These are phyloP conservation scores for Carposina sasakii DNA, from an alignment of 1,140 invertebrate genomes.

Conservation along the genomic window DNA sequence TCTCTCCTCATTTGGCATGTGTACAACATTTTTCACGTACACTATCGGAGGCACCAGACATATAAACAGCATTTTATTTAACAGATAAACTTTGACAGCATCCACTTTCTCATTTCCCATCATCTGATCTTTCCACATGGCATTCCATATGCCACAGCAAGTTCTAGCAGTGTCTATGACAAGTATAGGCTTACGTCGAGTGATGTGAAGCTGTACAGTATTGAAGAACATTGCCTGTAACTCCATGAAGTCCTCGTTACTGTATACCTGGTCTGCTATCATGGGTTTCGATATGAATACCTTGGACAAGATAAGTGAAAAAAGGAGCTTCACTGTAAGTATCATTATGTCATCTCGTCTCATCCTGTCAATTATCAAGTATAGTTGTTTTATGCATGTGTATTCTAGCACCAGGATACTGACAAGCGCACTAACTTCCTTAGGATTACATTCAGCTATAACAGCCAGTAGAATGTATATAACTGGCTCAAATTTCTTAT, in stretches of 20 bases:
- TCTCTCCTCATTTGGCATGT: slow-evolving; percentile 41
- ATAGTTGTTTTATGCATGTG: slow-evolving; percentile 32
- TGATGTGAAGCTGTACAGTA: slow-evolving; percentile 38
- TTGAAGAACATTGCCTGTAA: slow-evolving; percentile 45
- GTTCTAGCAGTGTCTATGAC: slow-evolving; percentile 45
- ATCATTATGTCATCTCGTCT: slow-evolving; percentile 36
- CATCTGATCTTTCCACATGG: slow-evolving; percentile 32
- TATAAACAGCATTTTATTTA: slow-evolving; percentile 74
- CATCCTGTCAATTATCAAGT: slow-evolving; percentile 37
- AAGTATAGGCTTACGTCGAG: slow-evolving; percentile 29
- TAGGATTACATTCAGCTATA: slow-evolving; percentile 30
- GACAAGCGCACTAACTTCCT: slow-evolving; percentile 32
- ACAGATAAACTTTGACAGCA: slow-evolving; percentile 31
- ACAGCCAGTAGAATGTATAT: slow-evolving; percentile 43
- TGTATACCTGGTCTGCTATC: slow-evolving; percentile 28
- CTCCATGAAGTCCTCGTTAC: slow-evolving; percentile 44
- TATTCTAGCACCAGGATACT: slow-evolving; percentile 35
- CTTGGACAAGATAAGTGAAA: slow-evolving; percentile 41
- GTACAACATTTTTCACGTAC: slow-evolving; percentile 44
- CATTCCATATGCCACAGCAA: slow-evolving; percentile 45
- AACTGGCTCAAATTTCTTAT: slow-evolving; percentile 44
- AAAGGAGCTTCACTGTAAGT: slow-evolving; percentile 37
- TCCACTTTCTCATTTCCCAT: slow-evolving; percentile 15
- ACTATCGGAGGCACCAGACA: slow-evolving; percentile 75
- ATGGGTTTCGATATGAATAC: slow-evolving; percentile 38